Evolutionary conservation across 2,797 vertebrate genomes (phyloP), one percentile per base, ranked within the genome.

Genomic region (Mus caroli): DNA sequence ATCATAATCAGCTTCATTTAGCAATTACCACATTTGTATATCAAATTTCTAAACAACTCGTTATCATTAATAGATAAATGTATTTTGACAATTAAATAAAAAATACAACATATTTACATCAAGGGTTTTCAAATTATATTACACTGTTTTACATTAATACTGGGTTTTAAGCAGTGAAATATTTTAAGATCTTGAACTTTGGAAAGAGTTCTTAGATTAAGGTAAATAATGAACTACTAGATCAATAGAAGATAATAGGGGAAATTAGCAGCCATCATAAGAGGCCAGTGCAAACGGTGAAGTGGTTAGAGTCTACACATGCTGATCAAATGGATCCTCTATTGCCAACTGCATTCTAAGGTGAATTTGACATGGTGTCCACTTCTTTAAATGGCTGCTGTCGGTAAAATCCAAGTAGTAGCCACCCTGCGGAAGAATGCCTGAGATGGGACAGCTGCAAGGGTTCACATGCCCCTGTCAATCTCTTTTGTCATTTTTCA

Each of bases 371-470:
- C 84, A 54, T 86, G 94, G 91, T 86, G 84, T 97, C 90, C 91
- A 84, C 96, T 97, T 97, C 94, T 88, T 95, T 96, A 94, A 97
- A 95, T 94, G 97, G 79, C 96, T 97, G 31, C 89, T 77, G 90
- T 94, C 88, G 95, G 75, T 95, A 93, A 97, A 97, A 94, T 94
- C 94, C 95, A 88, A 58, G 85, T 62, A 82, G 95, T 94, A 98
- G 97, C 89, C 96, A 87, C 96, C 89, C 92, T 77, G 78, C 95
- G 85, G 87, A 97, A 97, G 97, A 97, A 98, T 97, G 97, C 69
- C 90, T 89, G 92, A 96, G 96, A 97, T 90, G 95, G 85, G 97
- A 97, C 97, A 98, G 97, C 97, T 98, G 97, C 80, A 52, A 87
- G 52, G 2, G 34, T 87, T 97, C 97, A 97, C 77, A 95, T 96